Conservation (phyloP, 2,113 vertebrate genomes). For the Argyrosomus japonicus region DNA sequence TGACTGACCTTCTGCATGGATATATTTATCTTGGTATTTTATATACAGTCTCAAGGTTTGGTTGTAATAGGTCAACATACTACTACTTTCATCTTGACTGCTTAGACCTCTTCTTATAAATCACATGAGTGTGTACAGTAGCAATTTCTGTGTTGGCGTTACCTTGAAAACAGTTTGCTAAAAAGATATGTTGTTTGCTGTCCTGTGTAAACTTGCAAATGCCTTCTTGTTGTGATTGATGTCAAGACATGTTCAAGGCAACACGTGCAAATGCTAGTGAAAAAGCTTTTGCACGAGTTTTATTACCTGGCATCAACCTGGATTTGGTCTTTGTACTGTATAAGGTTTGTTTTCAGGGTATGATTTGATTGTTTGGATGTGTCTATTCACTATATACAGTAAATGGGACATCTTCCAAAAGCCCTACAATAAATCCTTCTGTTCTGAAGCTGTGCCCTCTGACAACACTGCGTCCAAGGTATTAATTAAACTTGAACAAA, state of each 20-base stretch:
- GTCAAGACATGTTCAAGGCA: conserved; percentile 16
- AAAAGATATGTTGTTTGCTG: conserved; percentile 43
- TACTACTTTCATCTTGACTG: background rate
- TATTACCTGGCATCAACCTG: too few species aligned
- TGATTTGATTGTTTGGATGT: background rate
- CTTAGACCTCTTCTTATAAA: conserved; percentile 5
- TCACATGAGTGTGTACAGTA: conserved; percentile 10
- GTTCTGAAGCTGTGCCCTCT: background rate
- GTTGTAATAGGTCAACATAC: background rate
- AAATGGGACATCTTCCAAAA: background rate
- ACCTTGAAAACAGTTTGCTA: background rate
- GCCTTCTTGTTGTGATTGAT: conserved; percentile 5
- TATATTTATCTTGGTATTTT: background rate
- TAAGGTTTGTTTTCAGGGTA: background rate
- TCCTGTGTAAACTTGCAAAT: conserved; percentile 33
- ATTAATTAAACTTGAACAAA: conserved; percentile 3
- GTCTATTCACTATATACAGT: background rate
- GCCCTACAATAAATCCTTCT: background rate
- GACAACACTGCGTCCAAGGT: background rate
- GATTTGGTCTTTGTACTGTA: background rate
- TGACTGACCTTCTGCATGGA: background rate
- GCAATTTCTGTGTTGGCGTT: conserved; percentile 7
- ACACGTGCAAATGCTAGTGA: background rate
- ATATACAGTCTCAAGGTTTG: background rate
- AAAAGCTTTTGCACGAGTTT: background rate